Base-by-base conservation (phyloP, 2,888 invertebrate genomes). In the Blera fallax region DNA sequence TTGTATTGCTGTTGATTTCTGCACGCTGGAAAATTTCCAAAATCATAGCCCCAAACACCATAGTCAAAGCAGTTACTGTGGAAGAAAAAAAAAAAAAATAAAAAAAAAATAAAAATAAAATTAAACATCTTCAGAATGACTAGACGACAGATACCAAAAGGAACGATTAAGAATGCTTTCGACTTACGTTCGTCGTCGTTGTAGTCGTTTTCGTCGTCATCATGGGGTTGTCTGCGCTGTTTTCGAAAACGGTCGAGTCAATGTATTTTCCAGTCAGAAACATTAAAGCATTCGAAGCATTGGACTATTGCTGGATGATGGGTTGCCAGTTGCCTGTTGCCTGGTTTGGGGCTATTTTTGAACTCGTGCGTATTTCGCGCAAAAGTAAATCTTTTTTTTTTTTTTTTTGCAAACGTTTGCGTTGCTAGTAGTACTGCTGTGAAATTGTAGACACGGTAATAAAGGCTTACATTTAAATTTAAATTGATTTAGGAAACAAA, bases 141-240 rank as follows among this genome's bases (percentile, higher is more conserved):
- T 85, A 85, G 85, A 85, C 85, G 81, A 81, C 85, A 81, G 74
- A 81, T 77, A 85, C 76, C 34, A 70, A 81, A 81, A 81, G 45
- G 45, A 77, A 77, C 70, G 50, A 70, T 76, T 73, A 70, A 69
- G 67, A 74, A 69, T 69, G 54, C 40, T 81, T 81, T 76, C 58
- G 62, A 77, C 40, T 77, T 48, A 56, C 34, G 32, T 74, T 37
- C 67, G 58, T 58, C 50, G 67, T 74, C 52, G 50, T 56, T 52
- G 67, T 76, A 50, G 69, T 60, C 56, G 52, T 52, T 65, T 54
- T 79, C 69, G 48, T 74, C 73, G 62, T 80, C 64, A 52, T 79
- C 78, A 62, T 45, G 45, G 52, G 52, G 52, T 34, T 70, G 70
- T 62, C 65, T 81, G 54, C 58, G 54, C 56, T 65, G 14, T 18